These are phyloP conservation scores for Melanogrammus aeglefinus DNA, from an alignment of 2,797 vertebrate species.

Conservation along the genomic window DNA sequence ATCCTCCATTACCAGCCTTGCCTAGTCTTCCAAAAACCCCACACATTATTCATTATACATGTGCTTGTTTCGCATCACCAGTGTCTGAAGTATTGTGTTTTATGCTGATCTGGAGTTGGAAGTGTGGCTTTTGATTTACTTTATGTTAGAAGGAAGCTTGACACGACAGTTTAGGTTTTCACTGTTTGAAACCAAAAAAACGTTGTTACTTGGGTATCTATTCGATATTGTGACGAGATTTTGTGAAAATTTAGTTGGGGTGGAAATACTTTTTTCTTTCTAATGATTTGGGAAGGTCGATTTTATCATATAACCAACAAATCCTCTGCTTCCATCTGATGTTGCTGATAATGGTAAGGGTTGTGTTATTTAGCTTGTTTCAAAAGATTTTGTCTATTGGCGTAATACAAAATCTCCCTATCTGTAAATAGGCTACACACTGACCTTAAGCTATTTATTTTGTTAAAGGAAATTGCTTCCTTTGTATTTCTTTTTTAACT, in stretches of 20 bases:
- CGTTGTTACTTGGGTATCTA: background rate
- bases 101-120: background rate
- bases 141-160: background rate
- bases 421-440: background rate
- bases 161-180: background rate
- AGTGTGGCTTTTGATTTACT: background rate
- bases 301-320: background rate
- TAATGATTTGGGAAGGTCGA: background rate
- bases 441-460: background rate
- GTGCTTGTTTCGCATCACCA: background rate
- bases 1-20: background rate
- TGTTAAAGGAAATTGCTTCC: background rate
- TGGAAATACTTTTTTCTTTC: background rate
- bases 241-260: background rate
- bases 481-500: conserved; percentile 6
- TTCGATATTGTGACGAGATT: background rate
- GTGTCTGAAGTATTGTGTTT: background rate
- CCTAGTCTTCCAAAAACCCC: background rate
- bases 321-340: background rate
- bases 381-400: background rate
- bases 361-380: background rate
- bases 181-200: background rate
- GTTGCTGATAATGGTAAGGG: background rate
- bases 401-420: background rate
- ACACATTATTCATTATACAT: background rate